phyloP scores from a whole-genome alignment of 2,113 vertebrate genomes.

The Zosterops borbonicus region DNA sequence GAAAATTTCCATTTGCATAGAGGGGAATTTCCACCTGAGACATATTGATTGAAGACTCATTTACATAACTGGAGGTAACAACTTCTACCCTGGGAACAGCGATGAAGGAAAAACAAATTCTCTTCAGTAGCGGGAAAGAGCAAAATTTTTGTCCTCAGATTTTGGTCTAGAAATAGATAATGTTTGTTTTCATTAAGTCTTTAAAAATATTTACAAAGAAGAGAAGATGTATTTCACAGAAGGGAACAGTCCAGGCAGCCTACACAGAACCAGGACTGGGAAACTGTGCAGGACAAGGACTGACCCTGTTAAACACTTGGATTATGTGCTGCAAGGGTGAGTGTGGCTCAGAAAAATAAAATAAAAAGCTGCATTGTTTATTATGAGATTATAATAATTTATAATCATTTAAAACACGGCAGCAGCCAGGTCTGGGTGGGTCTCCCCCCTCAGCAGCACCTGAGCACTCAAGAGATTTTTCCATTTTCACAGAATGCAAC shows the following conservation, averaged over 20 bases:
- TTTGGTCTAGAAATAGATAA: slow-evolving; percentile 46
- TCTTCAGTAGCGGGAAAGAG: background rate
- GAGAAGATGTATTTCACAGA: slow-evolving; percentile 37
- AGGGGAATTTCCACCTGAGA: slow-evolving; percentile 52
- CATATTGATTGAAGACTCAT: background rate
- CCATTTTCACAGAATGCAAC: background rate
- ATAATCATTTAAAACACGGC: background rate
- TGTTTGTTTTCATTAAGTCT: slow-evolving; percentile 46
- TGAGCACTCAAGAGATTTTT: background rate
- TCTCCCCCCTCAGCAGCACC: background rate
- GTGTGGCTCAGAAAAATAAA: background rate
- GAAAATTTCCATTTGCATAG: slow-evolving; percentile 21
- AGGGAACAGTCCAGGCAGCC: background rate
- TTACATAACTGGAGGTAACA: slow-evolving; percentile 3
- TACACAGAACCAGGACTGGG: background rate
- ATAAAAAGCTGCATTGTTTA: background rate
- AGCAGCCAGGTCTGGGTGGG: background rate
- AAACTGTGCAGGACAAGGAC: background rate
- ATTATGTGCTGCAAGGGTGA: background rate
- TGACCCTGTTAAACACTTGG: background rate
- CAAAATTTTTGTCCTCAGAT: slow-evolving; percentile 31
- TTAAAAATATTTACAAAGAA: slow-evolving; percentile 17
- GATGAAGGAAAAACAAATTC: slow-evolving; percentile 11
- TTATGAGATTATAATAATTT: background rate
- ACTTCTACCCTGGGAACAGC: slow-evolving; percentile 23